Evolutionary conservation across 2,113 vertebrate genomes (phyloP).

Genomic region (Bos indicus): DNA sequence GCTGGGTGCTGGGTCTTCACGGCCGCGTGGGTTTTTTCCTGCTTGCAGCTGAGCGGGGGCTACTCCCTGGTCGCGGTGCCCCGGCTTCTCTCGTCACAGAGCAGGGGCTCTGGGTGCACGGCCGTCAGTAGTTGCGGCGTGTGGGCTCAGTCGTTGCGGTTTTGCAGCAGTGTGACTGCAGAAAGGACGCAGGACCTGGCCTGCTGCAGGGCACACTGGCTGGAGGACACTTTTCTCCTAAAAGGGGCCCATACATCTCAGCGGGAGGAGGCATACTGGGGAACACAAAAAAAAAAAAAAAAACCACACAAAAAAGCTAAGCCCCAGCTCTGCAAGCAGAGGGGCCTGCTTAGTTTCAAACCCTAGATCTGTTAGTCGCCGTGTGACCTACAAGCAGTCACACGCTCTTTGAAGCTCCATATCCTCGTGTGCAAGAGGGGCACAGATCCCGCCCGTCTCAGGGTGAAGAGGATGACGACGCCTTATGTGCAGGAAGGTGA

Average conservation of each 20-base stretch:
- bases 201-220: too few relatives aligned
- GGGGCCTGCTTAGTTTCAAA: not conserved
- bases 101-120: fast-evolving
- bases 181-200: not conserved
- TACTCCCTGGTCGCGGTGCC: fast-evolving
- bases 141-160: not conserved
- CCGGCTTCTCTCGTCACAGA: not conserved
- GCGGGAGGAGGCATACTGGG: not conserved
- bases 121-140: fast-evolving
- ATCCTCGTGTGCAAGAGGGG: not conserved
- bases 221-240: not conserved
- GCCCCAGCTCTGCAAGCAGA: not conserved
- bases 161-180: fast-evolving
- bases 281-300: too few relatives aligned
- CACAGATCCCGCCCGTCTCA: not conserved
- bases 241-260: not conserved
- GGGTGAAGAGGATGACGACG: not conserved
- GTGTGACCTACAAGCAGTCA: not conserved
- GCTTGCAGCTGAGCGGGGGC: not conserved
- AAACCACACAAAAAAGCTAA: not conserved
- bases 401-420: not conserved
- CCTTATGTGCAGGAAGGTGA: fast-evolving
- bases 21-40: not conserved
- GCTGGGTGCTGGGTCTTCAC: not conserved
- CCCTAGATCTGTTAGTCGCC: not conserved